phyloP scores from a whole-genome alignment of 1,140 invertebrate genomes.

The Neodiprion lecontei region DNA sequence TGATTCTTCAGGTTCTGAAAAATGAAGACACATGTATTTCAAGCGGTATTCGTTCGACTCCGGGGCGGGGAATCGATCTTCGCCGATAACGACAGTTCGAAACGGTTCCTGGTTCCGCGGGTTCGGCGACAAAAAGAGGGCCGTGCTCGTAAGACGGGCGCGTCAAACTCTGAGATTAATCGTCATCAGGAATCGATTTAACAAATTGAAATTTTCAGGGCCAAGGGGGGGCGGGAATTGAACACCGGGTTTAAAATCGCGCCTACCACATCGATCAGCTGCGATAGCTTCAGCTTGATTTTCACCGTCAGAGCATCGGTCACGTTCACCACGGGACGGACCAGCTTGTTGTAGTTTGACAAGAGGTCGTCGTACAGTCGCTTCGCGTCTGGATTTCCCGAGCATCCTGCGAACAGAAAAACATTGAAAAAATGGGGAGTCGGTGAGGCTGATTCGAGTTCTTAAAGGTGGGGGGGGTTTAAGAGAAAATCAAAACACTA shows the following conservation, averaged over 20 bases:
- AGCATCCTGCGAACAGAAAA: conserved; percentile 69
- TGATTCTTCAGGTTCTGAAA: conserved; percentile 89
- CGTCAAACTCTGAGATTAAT: not conserved
- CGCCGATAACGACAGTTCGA: too few relatives aligned
- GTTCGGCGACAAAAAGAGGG: too few relatives aligned
- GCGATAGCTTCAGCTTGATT: conserved; percentile 93
- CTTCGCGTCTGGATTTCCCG: conserved; percentile 88
- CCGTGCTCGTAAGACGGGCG: too few relatives aligned
- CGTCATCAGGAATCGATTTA: not conserved
- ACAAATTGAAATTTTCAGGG: conserved; percentile 8
- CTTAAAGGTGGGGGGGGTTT: too few relatives aligned
- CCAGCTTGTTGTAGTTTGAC: conserved; percentile 94
- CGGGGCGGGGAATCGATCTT: too few relatives aligned
- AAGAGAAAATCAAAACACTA: too few relatives aligned
- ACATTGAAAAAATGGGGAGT: too few relatives aligned
- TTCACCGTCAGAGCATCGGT: conserved; percentile 91
- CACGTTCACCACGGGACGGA: conserved; percentile 90
- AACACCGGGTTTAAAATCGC: too few relatives aligned
- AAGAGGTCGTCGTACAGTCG: conserved; percentile 90
- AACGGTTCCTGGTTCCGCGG: too few relatives aligned
- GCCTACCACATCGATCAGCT: conserved; percentile 93
- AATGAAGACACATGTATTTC: conserved; percentile 32
- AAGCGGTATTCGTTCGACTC: too few relatives aligned
- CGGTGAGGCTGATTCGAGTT: too few relatives aligned
- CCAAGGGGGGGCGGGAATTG: not conserved